Base-by-base conservation (phyloP, 2,113 vertebrate species). In the Ageneiosus marmoratus region DNA sequence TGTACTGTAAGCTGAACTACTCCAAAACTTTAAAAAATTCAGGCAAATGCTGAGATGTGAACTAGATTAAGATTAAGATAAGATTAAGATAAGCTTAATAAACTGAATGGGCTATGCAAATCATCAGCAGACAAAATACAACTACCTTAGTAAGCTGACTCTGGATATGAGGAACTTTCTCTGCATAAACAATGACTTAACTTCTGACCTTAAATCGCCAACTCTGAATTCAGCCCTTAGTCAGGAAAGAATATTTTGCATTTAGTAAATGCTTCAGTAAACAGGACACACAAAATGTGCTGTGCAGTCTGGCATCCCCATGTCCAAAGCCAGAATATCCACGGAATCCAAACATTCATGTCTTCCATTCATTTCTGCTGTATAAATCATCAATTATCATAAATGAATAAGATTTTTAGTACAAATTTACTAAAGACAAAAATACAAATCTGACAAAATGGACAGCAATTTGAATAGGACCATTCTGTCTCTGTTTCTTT, bases 401-500 rank as follows among this genome's bases (percentile, higher is more conserved):
- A 50, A 74, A 51, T 18, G 15, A 2, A 50, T 15, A 46, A 15
- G 18, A 16, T 20, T 29, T 24, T 44, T 44, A 44, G 37, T n/a
- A 24, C 20, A n/a, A 16, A 16, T 16, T 16, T 72, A n/a, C 27
- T 10, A 41, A 13, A 44, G 15, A 70, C 8, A 51, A 29, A 29
- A 44, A 29, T 12, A n/a, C 2, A 58, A 16, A 72, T 20, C 15
- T 41, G 65, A 72, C 12, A 72, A 55, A 70, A 65, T 29, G 16
- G 34, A 1, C n/a, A 44, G 51, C n/a, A 16, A 29, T 58, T 46
- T 72, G 37, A 32, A 73, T 18, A 32, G 44, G 7, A 29, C 46
- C 60, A 60, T 75, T 63, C 20, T 73, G n/a, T 56, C 20, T 55
- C 0, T 74, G 78, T 82, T 51, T 32, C 32, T 82, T 50, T 79